A percentile compares a stretch with the other conserved stretches of the same genome.
phyloP scores from a whole-genome alignment of 2,113 vertebrate species.

The Meleagris gallopavo region DNA sequence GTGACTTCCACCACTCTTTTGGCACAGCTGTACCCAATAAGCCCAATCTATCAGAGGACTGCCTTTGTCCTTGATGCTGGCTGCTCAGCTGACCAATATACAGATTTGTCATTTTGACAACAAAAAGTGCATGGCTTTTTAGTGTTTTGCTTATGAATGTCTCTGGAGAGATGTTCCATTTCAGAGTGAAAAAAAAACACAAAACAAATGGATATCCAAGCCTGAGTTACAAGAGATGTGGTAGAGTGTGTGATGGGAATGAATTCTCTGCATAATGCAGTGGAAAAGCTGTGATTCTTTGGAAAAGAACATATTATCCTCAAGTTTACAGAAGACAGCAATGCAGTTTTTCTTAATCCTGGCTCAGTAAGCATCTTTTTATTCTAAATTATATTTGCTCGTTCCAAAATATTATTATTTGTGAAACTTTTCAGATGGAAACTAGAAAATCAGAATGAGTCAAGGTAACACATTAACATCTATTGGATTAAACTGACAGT shows the following conservation, averaged over 20 bases:
- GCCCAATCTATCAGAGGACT: neutral
- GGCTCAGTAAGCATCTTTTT: neutral
- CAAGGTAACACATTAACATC: neutral
- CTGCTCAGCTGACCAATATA: neutral
- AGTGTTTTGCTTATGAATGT: neutral
- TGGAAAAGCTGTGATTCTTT: neutral
- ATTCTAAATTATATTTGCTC: neutral
- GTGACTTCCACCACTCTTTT: neutral
- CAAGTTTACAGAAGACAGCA: neutral
- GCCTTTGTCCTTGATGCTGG: neutral
- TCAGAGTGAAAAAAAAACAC: neutral
- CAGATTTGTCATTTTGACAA: neutral
- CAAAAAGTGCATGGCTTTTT: neutral
- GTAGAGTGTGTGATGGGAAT: neutral
- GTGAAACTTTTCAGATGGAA: neutral
- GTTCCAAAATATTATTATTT: neutral
- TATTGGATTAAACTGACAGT: neutral
- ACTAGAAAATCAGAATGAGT: neutral
- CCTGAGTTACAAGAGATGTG: neutral
- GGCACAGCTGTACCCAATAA: neutral
- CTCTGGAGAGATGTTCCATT: neutral
- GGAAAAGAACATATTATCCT: neutral
- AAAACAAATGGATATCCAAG: neutral
- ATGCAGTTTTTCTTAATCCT: neutral
- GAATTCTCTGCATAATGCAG: neutral